Evolutionary conservation across 2,113 vertebrate genomes (phyloP).

Genomic region (Elgaria multicarinata): DNA sequence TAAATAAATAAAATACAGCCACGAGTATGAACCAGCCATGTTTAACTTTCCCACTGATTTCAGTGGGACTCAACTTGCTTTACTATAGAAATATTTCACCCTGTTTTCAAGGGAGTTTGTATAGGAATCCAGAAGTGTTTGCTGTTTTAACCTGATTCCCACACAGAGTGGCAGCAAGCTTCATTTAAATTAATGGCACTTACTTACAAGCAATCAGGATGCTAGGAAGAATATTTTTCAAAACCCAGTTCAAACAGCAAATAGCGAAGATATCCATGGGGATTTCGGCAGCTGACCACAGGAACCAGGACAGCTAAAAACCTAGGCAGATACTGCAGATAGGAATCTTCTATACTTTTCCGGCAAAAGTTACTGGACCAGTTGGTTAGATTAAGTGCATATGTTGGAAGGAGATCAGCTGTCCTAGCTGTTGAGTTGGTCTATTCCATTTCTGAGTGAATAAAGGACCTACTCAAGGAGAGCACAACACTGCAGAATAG

Average conservation of each 20-base stretch:
- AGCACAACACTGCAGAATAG: not conserved
- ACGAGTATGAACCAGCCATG: not conserved
- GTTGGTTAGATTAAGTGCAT: not conserved
- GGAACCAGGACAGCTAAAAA: not conserved
- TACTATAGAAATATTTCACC: too few relatives aligned
- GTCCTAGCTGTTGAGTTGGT: not conserved
- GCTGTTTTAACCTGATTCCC: too few relatives aligned
- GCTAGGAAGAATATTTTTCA: not conserved
- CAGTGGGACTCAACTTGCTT: not conserved
- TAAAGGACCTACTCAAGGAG: not conserved
- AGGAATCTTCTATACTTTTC: not conserved
- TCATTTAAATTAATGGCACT: not conserved
- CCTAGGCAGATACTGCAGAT: not conserved
- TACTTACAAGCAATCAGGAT: not conserved
- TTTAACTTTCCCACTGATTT: not conserved
- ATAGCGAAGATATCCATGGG: not conserved
- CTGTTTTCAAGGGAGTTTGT: not conserved
- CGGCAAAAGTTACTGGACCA: not conserved
- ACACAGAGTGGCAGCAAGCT: not conserved
- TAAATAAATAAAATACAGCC: too few relatives aligned
- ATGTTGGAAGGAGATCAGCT: not conserved
- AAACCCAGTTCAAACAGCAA: not conserved
- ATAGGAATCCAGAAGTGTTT: not conserved
- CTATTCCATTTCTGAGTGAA: not conserved
- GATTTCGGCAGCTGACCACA: not conserved